Evolutionary conservation across 1,140 invertebrate species (phyloP).

Genomic region (Drosophila oshimai): DNA sequence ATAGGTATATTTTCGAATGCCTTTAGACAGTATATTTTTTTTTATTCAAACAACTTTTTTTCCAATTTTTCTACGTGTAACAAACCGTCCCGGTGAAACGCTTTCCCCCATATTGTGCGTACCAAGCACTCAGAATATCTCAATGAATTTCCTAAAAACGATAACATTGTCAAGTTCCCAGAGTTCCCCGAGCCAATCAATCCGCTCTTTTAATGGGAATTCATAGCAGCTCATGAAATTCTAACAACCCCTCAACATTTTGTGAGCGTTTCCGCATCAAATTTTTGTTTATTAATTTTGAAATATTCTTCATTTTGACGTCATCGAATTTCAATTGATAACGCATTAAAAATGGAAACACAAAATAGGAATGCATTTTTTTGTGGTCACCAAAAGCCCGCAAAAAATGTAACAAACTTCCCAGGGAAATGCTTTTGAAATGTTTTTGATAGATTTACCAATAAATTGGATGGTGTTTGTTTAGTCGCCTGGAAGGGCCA

Average conservation of each 20-base stretch:
- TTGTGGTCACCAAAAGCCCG: neutral
- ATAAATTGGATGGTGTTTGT: constrained; percentile 61
- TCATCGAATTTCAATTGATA: constrained; percentile 10
- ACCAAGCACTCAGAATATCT: constrained; percentile 8
- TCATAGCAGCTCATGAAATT: constrained; percentile 24
- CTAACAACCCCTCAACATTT: neutral
- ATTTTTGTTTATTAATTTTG: constrained; percentile 23
- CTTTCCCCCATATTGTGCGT: neutral
- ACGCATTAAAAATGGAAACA: constrained; percentile 1
- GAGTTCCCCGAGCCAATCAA: constrained; percentile 18
- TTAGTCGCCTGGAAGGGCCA: constrained; percentile 69
- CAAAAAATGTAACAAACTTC: constrained; percentile 36
- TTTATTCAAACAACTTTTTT: neutral
- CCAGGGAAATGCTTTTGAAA: constrained; percentile 23
- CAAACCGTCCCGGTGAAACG: neutral
- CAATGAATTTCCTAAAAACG: constrained; percentile 13
- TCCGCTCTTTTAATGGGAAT: constrained; percentile 25
- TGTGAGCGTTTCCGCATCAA: neutral
- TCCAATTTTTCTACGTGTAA: neutral
- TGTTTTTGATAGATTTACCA: constrained; percentile 53
- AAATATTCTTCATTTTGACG: neutral
- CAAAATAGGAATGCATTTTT: constrained; percentile 2
- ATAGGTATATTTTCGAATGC: too few species aligned
- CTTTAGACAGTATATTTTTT: too few species aligned
- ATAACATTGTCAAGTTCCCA: constrained; percentile 19